Evolutionary conservation across 2,113 vertebrate species (phyloP), one percentile per base, ranked within the genome.

Genomic region (Fukomys damarensis): DNA sequence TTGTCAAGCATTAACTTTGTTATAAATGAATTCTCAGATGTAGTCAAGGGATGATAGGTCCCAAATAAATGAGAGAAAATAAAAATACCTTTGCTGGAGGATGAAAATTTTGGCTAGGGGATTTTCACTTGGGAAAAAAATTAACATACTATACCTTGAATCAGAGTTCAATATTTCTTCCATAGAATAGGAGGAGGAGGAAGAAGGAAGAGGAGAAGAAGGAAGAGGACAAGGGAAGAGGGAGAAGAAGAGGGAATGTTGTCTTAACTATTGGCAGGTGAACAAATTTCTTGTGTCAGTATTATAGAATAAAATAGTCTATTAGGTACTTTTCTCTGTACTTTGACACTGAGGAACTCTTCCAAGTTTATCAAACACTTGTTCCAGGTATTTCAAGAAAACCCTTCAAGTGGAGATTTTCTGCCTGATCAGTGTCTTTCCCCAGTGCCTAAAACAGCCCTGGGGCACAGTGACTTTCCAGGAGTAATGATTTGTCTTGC

Each of bases 401-500:
- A 49, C 35, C 41, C 52, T n/a, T 38, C 59, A 11, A 56, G 59
- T 17, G 2, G 41, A 79, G 82, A 32, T 19, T 83, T 26, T 35
- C 24, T 92, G 35, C 93, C 59, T 84, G 54, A 89, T 68, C 38
- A 43, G 3, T 14, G 22, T 92, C 65, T 65, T 46, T 89, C 58
- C 74, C 35, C 5, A 61, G 46, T 14, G 52, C 13, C 54, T 19
- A 22, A 32, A n/a, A 24, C 89, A 3, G 19, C 43, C 20, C 5
- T 2, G 3, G 30, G 19, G 35, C 2, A 0, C 0, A 28, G 17
- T 2, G 3, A 70, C n/a, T 19, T 28, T 7, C 52, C 7, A 54
- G 30, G 70, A 80, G 9, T 10, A 38, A 70, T 17, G 28, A 19
- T 19, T 91, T 46, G 41, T 74, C 24, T 46, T 63, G 46, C 35